Base-by-base conservation (phyloP, 2,888 invertebrate species). In the Labia minor region DNA sequence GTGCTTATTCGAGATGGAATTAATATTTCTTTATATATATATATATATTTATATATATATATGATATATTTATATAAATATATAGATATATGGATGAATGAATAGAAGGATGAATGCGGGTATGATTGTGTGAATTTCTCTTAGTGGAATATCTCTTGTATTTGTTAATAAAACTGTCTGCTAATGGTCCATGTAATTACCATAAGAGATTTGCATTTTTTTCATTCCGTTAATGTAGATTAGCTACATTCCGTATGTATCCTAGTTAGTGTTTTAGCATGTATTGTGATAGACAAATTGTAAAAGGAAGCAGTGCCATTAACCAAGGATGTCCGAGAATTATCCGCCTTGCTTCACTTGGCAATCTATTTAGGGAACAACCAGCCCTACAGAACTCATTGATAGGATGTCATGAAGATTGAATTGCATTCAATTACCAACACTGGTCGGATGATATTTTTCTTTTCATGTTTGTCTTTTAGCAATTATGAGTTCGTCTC, bases 391-490 rank as follows among this genome's bases (percentile, higher is more conserved):
- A 21, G 61, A 49, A 61, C 26, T 21, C 65, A 37, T 65, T 11
- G 16, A 65, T 61, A 65, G 61, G 37, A 14, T 65, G 19, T 19
- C 20, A n/a, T 61, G 19, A 20, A n/a, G 19, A 61, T 37, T 20
- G 21, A 61, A 65, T 21, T 66, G n/a, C n/a, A n/a, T 37, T 63
- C 16, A 26, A n/a, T 21, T 37, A 62, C 63, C 21, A 20, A 67
- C 21, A 18, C 33, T 26, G 61, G 49, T 63, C 16, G 37, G 63
- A 20, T 62, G 63, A 33, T 67, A 20, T 26, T 49, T 68, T 62
- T 66, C 63, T 62, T 65, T 67, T 65, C 64, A 64, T n/a, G n/a
- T n/a, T n/a, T n/a, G n/a, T n/a, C 61, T 62, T 21, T 65, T 61
- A 26, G 3, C 26, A 37, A 19, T n/a, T 64, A 26, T 19, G 33